Evolutionary conservation across 2,113 vertebrate genomes (phyloP), one percentile per base, ranked within the genome.

Genomic region (Nothobranchius kuhntae): DNA sequence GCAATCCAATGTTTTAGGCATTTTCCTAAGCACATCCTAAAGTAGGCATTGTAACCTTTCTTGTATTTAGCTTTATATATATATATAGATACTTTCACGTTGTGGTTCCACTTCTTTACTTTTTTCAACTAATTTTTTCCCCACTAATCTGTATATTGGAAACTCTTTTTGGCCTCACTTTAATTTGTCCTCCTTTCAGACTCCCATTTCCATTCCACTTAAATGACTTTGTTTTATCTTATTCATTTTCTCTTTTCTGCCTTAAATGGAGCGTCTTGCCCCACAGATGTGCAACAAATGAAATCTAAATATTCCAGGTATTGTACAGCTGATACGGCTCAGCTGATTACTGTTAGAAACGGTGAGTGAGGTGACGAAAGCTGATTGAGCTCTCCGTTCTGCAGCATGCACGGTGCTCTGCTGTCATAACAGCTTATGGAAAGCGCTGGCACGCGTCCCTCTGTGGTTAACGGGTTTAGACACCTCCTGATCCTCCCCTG

Each of bases 401-500:
- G 1, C 62, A 61, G 40, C 46, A 55, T 13, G 71, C 58, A 30
- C 50, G 38, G 0, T 24, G 47, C 67, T 55, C 24, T 40, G 56
- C 75, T 79, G 80, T 77, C 79, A 77, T 70, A 67, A 75, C n/a
- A 64, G 70, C 80, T 86, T 85, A 82, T 73, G 78, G 80, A 74
- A 83, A 82, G 68, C 14, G 53, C 17, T 84, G 82, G 84, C 76
- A 75, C 1, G 8, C 46, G 9, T 65, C 71, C 76, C 57, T 58
- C 75, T 10, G 4, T 40, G 63, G 87, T 82, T 85, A 87, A 85
- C 66, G 17, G 87, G 80, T 78, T 89, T 84, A 87, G 76, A 72
- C 81, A 80, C 82, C 76, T 83, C 64, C 71, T 83, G 69, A 88
- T 81, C 86, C 75, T 62, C 61, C 61, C 58, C 70, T 59, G 75